Evolutionary conservation across 2,113 vertebrate genomes (phyloP), one percentile per base, ranked within the genome.

Genomic region (Vulpes ferrilata): DNA sequence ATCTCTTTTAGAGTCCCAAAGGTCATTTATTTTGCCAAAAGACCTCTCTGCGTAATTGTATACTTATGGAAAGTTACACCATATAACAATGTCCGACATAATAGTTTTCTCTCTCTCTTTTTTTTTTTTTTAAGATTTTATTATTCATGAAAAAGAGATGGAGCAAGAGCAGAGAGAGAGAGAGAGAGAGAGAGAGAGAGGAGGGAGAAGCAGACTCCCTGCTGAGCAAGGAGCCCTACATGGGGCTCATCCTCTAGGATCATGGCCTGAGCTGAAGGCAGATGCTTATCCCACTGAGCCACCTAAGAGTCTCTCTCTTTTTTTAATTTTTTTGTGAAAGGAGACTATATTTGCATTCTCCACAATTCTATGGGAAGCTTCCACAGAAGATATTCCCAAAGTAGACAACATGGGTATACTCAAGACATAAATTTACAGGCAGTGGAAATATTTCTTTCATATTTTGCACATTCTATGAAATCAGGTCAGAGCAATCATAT

Each of bases 1-100:
- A 82, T 43, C 11, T 4, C 20, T 76, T 51, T 69, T 55, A 48
- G 67, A 82, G 7, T 0, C 30, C 20, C 12, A 27, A 82, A 76
- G 48, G 9, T 65, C 19, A 60, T 93, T 82, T 96, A 48, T 86
- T 93, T 91, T 79, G 19, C 88, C 48, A 64, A 73, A 92, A 94
- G 17, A 64, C 20, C 13, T 60, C 3, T 85, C 11, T 57, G 25
- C 43, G 11, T 27, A 67, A 22, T 81, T 53, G 15, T 20, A 16
- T 3, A 30, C 38, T 80, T 93, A 74, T 9, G 85, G 65, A 87
- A 78, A 83, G 11, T 1, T 25, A 71, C 11, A 20, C 10, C 11
- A 12, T 22, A 62, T 1, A 88, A 53, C 51, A 43, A 83, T 55
- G 38, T 32, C 32, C 57, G 65, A 67, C 17, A 65, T 3, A n/a